Conservation (phyloP, 2,113 vertebrate genomes). For the Mugil cephalus region DNA sequence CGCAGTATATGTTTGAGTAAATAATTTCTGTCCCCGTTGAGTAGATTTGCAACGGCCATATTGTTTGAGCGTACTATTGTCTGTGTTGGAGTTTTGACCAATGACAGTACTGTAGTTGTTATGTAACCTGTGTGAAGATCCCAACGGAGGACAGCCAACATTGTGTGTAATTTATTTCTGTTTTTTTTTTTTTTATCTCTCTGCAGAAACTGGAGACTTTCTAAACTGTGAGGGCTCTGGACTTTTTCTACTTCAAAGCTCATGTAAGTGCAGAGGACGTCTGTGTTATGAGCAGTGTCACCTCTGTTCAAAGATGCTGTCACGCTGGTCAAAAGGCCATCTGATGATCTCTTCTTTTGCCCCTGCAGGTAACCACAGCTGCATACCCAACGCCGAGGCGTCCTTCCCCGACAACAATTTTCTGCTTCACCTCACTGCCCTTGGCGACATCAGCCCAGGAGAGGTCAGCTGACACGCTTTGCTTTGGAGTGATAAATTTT, state of each 20-base stretch:
- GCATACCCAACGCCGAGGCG: slow-evolving; percentile 94
- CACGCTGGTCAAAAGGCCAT: background rate
- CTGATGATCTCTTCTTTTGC: background rate
- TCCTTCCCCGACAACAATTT: slow-evolving; percentile 97
- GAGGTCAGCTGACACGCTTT: slow-evolving; percentile 88
- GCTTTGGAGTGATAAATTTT: slow-evolving; percentile 55
- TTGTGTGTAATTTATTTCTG: slow-evolving; percentile 26
- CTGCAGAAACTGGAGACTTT: slow-evolving; percentile 95
- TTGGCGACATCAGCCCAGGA: slow-evolving; percentile 91
- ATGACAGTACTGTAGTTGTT: background rate
- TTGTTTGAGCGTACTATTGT: slow-evolving; percentile 9
- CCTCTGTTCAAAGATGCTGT: slow-evolving; percentile 17
- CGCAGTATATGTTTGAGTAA: slow-evolving; percentile 37
- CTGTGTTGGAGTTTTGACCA: slow-evolving; percentile 7
- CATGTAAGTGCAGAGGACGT: slow-evolving; percentile 88
- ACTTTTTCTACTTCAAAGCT: slow-evolving; percentile 97
- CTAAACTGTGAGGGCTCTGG: slow-evolving; percentile 99
- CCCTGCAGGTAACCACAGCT: slow-evolving; percentile 96
- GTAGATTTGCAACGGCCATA: slow-evolving; percentile 22
- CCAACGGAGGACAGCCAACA: slow-evolving; percentile 24
- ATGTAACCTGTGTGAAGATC: slow-evolving; percentile 19
- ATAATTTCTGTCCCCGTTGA: slow-evolving; percentile 19
- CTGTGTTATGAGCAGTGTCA: background rate
- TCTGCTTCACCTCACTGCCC: slow-evolving; percentile 91
- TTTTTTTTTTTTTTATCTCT: slow-evolving; percentile 26